Evolutionary conservation across 1,140 invertebrate species (phyloP).

Genomic region (Eulimnadia texana): DNA sequence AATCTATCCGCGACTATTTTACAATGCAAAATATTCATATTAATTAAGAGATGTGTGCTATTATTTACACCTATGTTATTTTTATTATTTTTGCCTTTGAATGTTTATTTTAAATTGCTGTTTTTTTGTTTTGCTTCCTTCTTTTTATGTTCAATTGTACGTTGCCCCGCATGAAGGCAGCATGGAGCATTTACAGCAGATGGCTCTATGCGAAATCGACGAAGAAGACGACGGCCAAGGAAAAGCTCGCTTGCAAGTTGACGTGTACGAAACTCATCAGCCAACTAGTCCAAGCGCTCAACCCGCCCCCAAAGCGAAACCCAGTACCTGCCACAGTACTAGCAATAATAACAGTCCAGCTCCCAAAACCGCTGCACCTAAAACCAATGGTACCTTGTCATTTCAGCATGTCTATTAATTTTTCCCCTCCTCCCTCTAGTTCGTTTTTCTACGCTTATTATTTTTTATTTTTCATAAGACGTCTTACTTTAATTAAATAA

Average conservation of each 20-base stretch:
- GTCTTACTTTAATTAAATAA: too few species aligned
- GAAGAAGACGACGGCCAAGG: background rate
- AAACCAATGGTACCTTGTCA: too few species aligned
- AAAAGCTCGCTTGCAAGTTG: background rate
- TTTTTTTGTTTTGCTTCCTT: background rate
- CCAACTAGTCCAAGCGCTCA: background rate
- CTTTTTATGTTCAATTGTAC: background rate
- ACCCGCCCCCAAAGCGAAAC: background rate
- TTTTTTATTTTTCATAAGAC: too few species aligned
- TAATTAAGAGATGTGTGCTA: slow-evolving; percentile 1
- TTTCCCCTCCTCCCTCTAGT: too few species aligned
- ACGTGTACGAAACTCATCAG: background rate
- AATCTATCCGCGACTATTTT: background rate
- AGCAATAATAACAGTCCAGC: background rate
- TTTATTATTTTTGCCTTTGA: background rate
- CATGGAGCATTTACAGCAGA: background rate
- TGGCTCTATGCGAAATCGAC: background rate
- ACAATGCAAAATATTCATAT: background rate
- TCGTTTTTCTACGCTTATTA: too few species aligned
- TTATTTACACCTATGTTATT: background rate
- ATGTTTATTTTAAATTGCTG: background rate
- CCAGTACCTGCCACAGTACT: background rate
- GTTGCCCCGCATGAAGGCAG: background rate
- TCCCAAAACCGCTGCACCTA: too few species aligned
- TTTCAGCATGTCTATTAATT: too few species aligned